These are phyloP conservation scores for Bombus confusus DNA, from an alignment of 1,140 invertebrate genomes.

Conservation along the genomic window DNA sequence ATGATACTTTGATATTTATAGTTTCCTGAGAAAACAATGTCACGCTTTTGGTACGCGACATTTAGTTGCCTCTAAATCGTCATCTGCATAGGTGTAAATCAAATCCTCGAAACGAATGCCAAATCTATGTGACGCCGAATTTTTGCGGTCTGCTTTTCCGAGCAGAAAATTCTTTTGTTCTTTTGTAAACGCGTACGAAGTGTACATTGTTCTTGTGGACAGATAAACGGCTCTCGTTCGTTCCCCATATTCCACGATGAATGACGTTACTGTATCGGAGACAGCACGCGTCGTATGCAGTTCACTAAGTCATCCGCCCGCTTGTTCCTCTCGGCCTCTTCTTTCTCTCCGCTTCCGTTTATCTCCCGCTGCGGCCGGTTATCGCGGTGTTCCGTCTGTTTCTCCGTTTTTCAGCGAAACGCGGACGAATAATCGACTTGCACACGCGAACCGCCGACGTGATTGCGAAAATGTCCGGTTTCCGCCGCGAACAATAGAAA, in stretches of 20 bases:
- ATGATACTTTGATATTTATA: neutral
- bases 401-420: conserved; percentile 37
- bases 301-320: conserved; percentile 22
- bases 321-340: conserved; percentile 1
- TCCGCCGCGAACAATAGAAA: conserved; percentile 7
- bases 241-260: conserved; percentile 45
- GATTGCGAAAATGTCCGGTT: conserved; percentile 25
- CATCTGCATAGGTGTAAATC: neutral
- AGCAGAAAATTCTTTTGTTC: neutral
- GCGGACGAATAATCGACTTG: conserved; percentile 22
- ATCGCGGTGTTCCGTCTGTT: conserved; percentile 9
- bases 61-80: neutral
- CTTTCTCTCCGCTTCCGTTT: conserved; percentile 1
- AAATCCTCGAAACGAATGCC: neutral
- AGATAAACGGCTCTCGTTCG: conserved; percentile 39
- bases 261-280: conserved; percentile 40
- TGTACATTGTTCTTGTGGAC: conserved; percentile 50
- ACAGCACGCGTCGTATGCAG: conserved; percentile 30
- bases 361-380: neutral
- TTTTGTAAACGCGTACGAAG: neutral
- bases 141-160: neutral
- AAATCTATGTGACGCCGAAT: neutral
- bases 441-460: conserved; percentile 1
- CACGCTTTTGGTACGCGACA: neutral
- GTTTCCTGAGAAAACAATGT: neutral